These are phyloP conservation scores for Didymodactylos carnosus DNA, from an alignment of 2,888 invertebrate species.

Conservation along the genomic window DNA sequence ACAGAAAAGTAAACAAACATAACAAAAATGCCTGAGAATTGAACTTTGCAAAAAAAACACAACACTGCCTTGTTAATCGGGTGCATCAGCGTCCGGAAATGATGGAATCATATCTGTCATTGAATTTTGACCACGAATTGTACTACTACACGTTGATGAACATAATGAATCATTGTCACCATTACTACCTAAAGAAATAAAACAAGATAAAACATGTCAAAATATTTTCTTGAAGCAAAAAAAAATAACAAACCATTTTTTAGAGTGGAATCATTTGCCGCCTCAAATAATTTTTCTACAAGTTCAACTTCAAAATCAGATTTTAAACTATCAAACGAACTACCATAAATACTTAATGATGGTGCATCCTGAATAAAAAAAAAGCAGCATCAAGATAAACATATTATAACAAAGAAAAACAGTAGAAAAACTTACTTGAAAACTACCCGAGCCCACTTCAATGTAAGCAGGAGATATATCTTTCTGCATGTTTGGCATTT, in stretches of 20 bases:
- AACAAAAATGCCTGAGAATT: not conserved
- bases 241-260: not conserved
- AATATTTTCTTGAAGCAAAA: too few species aligned
- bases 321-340: not conserved
- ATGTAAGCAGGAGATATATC: conserved; percentile 1
- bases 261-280: not conserved
- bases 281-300: conserved; percentile 1
- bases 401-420: too few species aligned
- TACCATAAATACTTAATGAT: not conserved
- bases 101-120: not conserved
- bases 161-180: not conserved
- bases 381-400: not conserved
- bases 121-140: not conserved
- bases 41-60: not conserved
- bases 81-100: not conserved
- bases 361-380: not conserved
- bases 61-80: not conserved
- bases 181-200: not conserved
- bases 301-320: not conserved
- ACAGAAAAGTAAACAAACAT: too few species aligned
- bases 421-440: conserved; percentile 1
- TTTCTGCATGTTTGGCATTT: not conserved
- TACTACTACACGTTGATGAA: not conserved
- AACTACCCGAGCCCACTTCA: conserved; percentile 10
- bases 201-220: not conserved